A percentile compares a stretch with the other conserved stretches of the same genome.
phyloP scores from a whole-genome alignment of 2,113 vertebrate species.

The cattle (Bos taurus) region DNA sequence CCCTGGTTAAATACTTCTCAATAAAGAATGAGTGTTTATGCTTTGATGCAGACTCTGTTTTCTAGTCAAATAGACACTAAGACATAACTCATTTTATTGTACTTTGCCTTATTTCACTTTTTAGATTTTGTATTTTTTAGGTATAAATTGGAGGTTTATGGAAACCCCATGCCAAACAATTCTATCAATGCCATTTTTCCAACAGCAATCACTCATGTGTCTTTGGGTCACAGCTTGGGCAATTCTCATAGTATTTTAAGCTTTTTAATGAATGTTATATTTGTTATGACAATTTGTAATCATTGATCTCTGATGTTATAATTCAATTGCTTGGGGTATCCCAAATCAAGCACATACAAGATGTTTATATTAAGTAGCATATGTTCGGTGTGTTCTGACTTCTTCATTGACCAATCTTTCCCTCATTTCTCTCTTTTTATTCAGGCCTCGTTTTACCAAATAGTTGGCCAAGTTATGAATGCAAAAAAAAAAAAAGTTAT shows the following conservation, averaged over 20 bases:
- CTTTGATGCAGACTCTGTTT: not conserved
- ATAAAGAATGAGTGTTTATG: not conserved
- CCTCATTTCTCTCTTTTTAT: not conserved
- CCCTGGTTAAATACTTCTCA: not conserved
- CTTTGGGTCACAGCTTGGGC: not conserved
- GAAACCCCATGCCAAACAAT: not conserved
- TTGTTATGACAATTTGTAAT: not conserved
- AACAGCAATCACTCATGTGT: not conserved
- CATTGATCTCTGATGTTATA: not conserved
- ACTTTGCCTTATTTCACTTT: not conserved
- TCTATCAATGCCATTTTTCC: not conserved
- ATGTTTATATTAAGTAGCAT: not conserved
- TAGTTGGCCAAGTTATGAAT: not conserved
- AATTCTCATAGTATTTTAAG: not conserved
- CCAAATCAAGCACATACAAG: not conserved
- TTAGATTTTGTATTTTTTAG: not conserved
- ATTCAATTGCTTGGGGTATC: not conserved
- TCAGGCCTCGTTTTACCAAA: not conserved
- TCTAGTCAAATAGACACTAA: not conserved
- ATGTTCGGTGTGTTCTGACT: not conserved
- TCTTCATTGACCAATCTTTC: not conserved
- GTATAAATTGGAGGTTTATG: not conserved
- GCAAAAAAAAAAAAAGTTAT: not conserved
- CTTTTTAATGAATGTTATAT: not conserved
- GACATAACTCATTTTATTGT: not conserved